Evolutionary conservation across 1,140 invertebrate species (phyloP), one percentile per base, ranked within the genome.

Genomic region (Eupristina koningsbergeri): DNA sequence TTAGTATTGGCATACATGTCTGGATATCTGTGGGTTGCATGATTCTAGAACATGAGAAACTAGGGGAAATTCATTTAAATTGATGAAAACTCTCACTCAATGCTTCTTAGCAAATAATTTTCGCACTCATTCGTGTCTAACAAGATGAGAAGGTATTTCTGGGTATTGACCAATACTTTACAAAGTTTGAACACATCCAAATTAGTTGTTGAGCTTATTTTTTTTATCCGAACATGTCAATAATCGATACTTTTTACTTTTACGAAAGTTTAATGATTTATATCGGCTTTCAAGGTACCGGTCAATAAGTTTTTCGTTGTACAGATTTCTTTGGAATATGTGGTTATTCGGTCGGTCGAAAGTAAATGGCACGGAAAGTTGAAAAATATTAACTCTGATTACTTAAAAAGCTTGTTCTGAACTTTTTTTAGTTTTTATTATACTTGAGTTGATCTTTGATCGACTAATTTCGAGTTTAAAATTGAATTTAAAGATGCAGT

Each of bases 31-130:
- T 26, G 53, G 61, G 22, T 41, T 69, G 31, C 36, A 36, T n/a
- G 64, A 71, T 58, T 58, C 39, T 53, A 80, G 6, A 7, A 36
- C 22, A 36, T 76, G 22, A 8, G 31, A 19, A 22, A 34, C 29
- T 22, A 41, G 19, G 31, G 69, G 41, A 67, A 69, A 69, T 47
- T 58, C 41, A 31, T 79, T 79, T 67, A 47, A 45, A 67, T 79
- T 34, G 39, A 45, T 47, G 11, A 15, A 29, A 41, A 50, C 41
- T n/a, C 0, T 50, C 31, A 50, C 36, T 26, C 22, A 13, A 1
- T 58, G 22, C 26, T 58, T 58, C 22, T 58, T 58, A 58, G 26
- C 19, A 0, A 22, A 58, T 26, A 0, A 19, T 58, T 58, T 58
- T 26, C 26, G 9, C 9, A 58, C 53, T 26, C 22, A 22, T 58